Conservation (phyloP, 2,888 invertebrate genomes). For the Tortricodes alternella region DNA sequence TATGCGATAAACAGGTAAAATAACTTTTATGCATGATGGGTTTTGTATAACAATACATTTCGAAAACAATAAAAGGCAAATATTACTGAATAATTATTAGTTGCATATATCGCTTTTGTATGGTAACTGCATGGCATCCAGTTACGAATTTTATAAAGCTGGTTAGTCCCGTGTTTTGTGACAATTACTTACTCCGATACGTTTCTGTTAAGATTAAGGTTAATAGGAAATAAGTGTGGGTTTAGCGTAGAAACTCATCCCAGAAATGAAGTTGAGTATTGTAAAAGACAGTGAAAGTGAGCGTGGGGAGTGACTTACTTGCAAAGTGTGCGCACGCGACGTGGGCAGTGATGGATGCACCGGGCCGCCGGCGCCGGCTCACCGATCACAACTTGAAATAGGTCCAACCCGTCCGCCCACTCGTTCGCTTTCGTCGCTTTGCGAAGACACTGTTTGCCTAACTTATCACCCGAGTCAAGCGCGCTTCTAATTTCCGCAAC, state of each 20-base stretch:
- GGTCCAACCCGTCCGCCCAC: constrained; percentile 50
- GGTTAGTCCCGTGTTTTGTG: too few species aligned
- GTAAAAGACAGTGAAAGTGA: constrained; percentile 48
- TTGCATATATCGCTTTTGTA: too few species aligned
- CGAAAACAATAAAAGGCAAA: too few species aligned
- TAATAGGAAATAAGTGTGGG: constrained; percentile 7
- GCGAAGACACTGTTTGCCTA: constrained; percentile 29
- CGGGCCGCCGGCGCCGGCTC: constrained; percentile 34
- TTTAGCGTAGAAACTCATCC: constrained; percentile 30
- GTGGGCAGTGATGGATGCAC: constrained; percentile 56
- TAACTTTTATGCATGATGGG: too few species aligned
- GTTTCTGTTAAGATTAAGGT: too few species aligned
- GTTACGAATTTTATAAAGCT: too few species aligned
- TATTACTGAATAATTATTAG: too few species aligned
- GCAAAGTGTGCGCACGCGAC: constrained; percentile 41
- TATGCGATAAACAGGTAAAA: too few species aligned
- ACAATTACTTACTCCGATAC: too few species aligned
- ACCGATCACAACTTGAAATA: constrained; percentile 25
- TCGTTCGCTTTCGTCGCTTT: constrained; percentile 45
- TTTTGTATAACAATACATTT: too few species aligned
- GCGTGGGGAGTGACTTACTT: constrained; percentile 42
- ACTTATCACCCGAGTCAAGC: constrained; percentile 22
- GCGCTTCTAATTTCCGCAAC: constrained; percentile 28
- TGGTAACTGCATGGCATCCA: too few species aligned
- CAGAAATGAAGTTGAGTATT: constrained; percentile 19